phyloP scores from a whole-genome alignment of 2,888 invertebrate species.

The Plagiodera versicolora region DNA sequence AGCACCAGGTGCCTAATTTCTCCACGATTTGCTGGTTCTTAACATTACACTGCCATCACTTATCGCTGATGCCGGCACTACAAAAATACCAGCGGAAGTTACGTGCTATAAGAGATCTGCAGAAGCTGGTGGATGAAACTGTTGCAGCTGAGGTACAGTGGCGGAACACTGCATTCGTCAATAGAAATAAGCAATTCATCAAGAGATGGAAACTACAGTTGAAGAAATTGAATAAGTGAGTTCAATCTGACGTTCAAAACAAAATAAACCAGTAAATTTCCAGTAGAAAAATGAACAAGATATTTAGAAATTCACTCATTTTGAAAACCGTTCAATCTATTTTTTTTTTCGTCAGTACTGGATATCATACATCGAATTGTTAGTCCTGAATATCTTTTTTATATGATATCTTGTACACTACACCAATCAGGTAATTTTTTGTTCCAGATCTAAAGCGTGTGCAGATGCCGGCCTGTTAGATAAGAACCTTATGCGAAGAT shows the following conservation, averaged over 20 bases:
- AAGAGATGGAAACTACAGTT: constrained; percentile 87
- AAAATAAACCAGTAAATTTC: not conserved
- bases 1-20: constrained; percentile 84
- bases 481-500: constrained; percentile 76
- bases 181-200: constrained; percentile 79
- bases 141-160: constrained; percentile 80
- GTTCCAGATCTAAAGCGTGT: constrained; percentile 81
- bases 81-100: constrained; percentile 80
- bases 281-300: no score
- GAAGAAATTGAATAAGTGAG: constrained; percentile 70
- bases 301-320: no score
- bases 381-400: no score
- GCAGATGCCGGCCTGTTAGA: constrained; percentile 90
- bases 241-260: constrained; percentile 1
- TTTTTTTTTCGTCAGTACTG: no score
- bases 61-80: constrained; percentile 85
- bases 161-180: constrained; percentile 74
- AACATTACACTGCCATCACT: constrained; percentile 91
- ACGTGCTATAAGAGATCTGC: constrained; percentile 79
- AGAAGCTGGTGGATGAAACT: constrained; percentile 84
- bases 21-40: constrained; percentile 97
- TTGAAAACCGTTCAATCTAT: no score
- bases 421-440: constrained; percentile 43
- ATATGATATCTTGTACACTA: no score
- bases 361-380: no score